Base-by-base conservation (phyloP, 2,797 vertebrate species). In the Neopelma chrysocephalum region DNA sequence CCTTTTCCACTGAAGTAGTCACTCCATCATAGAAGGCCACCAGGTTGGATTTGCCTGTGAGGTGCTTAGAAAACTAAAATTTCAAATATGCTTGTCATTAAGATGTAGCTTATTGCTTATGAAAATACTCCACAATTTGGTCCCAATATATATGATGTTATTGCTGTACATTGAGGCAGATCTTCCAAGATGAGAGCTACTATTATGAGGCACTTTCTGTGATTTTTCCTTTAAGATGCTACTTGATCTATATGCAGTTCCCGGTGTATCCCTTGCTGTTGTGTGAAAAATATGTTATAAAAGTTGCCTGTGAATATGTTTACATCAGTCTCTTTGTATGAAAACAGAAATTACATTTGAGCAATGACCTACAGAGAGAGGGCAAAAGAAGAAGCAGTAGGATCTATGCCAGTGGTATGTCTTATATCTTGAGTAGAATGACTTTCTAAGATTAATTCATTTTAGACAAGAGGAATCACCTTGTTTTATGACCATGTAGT, bases 401-500 rank as follows among this genome's bases (percentile, higher is more conserved):
- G 79, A 96, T 87, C 93, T 40, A 42, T 95, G 76, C 75, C 50
- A 69, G 51, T 42, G 69, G 45, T 48, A 54, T 69, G 84, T 83
- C 29, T 3, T 53, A 11, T 62, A 68, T 76, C 89, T 93, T 83
- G 38, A 79, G 38, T 36, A 91, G 51, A 93, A 71, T 70, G 29
- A 54, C 85, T 97, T 94, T 73, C 17, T 72, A 87, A 95, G 75
- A 96, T 91, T 91, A 96, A 95, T 95, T 97, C 76, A 68, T 93
- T 94, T 94, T 82, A 94, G 97, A 58, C 68, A 93, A 96, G 71
- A 90, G 51, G 86, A 97, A 96, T 98, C 92, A 85, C 91, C 92
- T 96, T 97, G 93, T 96, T 97, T 97, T 97, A 97, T 14, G 27
- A 92, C 72, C 82, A 88, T 29, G 79, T 51, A 95, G 81, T 96